Percentiles rank a stretch among this genome's conserved stretches.
Conservation (phyloP, 2,888 invertebrate genomes). For the Lepeophtheirus nordmannii region DNA sequence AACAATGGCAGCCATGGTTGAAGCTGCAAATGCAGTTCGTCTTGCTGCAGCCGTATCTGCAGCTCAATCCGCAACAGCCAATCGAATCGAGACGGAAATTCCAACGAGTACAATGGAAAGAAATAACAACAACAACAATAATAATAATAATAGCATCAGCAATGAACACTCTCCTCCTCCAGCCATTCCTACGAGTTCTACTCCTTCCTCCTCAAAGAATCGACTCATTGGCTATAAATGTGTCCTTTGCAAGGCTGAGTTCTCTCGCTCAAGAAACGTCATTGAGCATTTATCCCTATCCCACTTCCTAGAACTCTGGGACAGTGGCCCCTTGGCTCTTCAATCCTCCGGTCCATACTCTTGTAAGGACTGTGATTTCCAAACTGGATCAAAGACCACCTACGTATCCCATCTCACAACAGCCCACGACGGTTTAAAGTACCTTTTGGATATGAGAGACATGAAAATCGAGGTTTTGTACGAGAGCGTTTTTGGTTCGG, state of each 20-base stretch:
- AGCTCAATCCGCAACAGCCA: background rate
- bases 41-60: background rate
- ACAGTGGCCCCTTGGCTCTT: background rate
- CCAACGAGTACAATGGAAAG: background rate
- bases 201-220: background rate
- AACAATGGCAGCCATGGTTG: conserved; percentile 1
- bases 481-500: background rate
- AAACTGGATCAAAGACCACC: background rate
- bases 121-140: background rate
- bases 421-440: background rate
- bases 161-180: background rate
- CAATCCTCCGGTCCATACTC: background rate
- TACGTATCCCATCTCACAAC: background rate
- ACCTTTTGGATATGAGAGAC: conserved; percentile 6
- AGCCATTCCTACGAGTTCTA: background rate
- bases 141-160: background rate
- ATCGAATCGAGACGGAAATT: background rate
- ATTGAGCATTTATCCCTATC: conserved; percentile 17
- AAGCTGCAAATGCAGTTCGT: background rate
- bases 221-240: background rate
- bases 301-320: conserved; percentile 10
- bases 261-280: background rate
- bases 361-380: conserved; percentile 1
- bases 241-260: conserved; percentile 13
- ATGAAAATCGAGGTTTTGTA: conserved; percentile 9